Evolutionary conservation across 2,113 vertebrate species (phyloP), one percentile per base, ranked within the genome.

Genomic region (Entomyzon cyanotis): DNA sequence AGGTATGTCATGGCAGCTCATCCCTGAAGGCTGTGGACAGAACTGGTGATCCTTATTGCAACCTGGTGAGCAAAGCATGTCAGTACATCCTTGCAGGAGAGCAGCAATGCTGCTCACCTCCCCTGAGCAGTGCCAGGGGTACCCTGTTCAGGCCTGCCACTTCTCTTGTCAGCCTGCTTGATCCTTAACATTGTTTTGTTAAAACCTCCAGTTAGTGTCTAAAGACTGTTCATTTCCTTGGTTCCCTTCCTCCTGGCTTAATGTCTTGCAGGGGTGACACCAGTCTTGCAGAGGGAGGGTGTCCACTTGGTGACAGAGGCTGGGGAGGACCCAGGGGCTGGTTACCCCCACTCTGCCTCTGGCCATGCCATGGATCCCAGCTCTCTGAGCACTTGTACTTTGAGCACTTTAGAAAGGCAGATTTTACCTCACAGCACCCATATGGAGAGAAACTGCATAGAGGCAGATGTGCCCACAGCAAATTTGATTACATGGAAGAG

Each of bases 81-180:
- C 22, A 5, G 28, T 17, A 30, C 37, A 53, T 24, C 55, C 69
- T 39, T 1, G 6, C 30, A 64, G 74, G 18, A 68, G 9, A 4
- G 15, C 76, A 79, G 28, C 0, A 17, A 5, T 15, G 41, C 46
- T 93, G 42, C 12, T 89, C 27, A 31, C n/a, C 13, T 52, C 12
- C 15, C 30, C 41, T 15, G 9, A 50, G 25, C 25, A 46, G 19
- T 14, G 46, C 19, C 15, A 11, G 0, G 0, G 35, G 5, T 9
- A 6, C 49, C 5, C 59, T 64, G 22, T 77, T 71, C 37, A 21
- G 24, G 64, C 3, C 12, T 9, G 6, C 16, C 24, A 27, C 56
- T 56, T 81, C 23, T 39, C 30, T 58, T 65, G 27, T 10, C 42
- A 77, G 7, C 5, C 69, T 84, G 11, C 25, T 56, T 58, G 27